Percentiles rank a stretch among this genome's conserved stretches.
phyloP scores from a whole-genome alignment of 2,797 vertebrate species.

The Chelmon rostratus region DNA sequence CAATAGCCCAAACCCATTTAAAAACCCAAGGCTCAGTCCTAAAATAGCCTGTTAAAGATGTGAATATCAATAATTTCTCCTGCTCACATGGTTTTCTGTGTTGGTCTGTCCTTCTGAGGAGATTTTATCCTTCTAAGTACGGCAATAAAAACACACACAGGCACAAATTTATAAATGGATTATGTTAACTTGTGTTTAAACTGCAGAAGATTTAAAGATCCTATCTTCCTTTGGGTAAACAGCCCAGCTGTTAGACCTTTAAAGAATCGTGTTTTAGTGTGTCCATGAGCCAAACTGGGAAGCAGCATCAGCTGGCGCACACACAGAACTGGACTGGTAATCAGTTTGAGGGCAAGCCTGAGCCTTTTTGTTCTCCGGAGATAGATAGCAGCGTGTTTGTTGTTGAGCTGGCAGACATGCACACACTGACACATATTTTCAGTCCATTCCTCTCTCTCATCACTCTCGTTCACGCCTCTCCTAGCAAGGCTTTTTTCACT shows the following conservation, averaged over 20 bases:
- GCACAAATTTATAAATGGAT: slow-evolving; percentile 42
- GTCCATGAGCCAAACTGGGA: slow-evolving; percentile 49
- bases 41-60: slow-evolving; percentile 15
- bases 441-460: slow-evolving; percentile 55
- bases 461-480: slow-evolving; percentile 48
- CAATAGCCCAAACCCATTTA: slow-evolving; percentile 15
- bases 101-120: slow-evolving; percentile 30
- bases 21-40: slow-evolving; percentile 7
- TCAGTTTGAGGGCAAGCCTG: slow-evolving; percentile 58
- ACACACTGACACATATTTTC: slow-evolving; percentile 66
- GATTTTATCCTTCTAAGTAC: slow-evolving; percentile 40
- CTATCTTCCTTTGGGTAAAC: slow-evolving; percentile 36
- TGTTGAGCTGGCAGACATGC: slow-evolving; percentile 48
- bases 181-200: slow-evolving; percentile 39
- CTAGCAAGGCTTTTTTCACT: slow-evolving; percentile 35
- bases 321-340: slow-evolving; percentile 58
- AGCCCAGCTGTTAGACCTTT: slow-evolving; percentile 38
- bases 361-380: slow-evolving; percentile 54
- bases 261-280: slow-evolving; percentile 39
- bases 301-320: slow-evolving; percentile 56
- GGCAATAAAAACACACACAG: slow-evolving; percentile 6
- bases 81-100: slow-evolving; percentile 13
- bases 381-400: slow-evolving; percentile 57
- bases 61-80: slow-evolving; percentile 25
- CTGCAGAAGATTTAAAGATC: slow-evolving; percentile 39